A percentile compares a stretch with the other conserved stretches of the same genome.
These are phyloP conservation scores for Podargus strigoides DNA, from an alignment of 2,797 vertebrate species.

Conservation along the genomic window DNA sequence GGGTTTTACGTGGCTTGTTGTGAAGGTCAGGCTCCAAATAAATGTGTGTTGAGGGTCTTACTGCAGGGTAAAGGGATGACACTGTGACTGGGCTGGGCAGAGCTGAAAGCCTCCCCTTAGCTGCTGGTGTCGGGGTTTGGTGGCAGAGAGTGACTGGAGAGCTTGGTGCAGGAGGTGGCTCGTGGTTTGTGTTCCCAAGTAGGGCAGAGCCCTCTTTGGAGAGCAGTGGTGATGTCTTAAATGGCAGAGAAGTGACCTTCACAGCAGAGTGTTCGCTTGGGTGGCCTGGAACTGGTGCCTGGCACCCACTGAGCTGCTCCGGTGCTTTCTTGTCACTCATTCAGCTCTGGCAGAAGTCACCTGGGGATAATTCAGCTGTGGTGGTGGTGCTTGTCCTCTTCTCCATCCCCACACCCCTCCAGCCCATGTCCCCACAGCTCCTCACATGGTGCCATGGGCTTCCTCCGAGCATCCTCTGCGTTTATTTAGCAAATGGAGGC, in stretches of 20 bases:
- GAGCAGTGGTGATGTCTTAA: background rate
- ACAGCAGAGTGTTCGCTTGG: background rate
- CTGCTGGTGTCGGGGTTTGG: too few relatives aligned
- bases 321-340: background rate
- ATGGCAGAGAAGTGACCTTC: background rate
- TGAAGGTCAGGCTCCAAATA: background rate
- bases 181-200: background rate
- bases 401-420: background rate
- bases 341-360: background rate
- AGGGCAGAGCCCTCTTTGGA: background rate
- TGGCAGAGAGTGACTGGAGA: background rate
- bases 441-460: accelerated
- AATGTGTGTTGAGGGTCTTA: background rate
- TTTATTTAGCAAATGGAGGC: background rate
- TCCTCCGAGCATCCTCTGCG: accelerated
- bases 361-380: background rate
- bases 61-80: background rate
- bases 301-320: background rate
- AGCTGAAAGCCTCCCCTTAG: background rate
- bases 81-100: too few relatives aligned
- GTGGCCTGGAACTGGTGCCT: background rate
- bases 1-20: background rate
- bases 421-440: too few relatives aligned
- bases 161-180: accelerated
- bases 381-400: background rate